Conservation (phyloP, 2,888 invertebrate species). For the Sesia bembeciformis region DNA sequence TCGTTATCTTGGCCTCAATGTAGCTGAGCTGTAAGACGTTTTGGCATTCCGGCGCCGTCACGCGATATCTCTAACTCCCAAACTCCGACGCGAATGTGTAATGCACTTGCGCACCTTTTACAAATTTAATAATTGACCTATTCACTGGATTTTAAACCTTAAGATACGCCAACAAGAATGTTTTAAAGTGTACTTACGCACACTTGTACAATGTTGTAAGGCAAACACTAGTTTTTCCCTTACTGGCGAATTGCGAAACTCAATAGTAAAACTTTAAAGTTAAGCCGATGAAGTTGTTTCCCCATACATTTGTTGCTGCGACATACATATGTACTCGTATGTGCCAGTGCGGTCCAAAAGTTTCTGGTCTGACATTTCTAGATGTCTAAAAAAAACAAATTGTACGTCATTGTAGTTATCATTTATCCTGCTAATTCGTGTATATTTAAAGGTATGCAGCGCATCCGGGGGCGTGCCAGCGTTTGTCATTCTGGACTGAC, state of each 20-base stretch:
- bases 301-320: background rate
- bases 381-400: too few species aligned
- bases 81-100: constrained; percentile 31
- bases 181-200: too few species aligned
- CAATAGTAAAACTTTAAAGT: constrained; percentile 11
- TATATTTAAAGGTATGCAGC: too few species aligned
- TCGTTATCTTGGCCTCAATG: background rate
- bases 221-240: background rate
- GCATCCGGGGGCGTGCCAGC: too few species aligned
- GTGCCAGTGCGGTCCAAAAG: too few species aligned
- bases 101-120: constrained; percentile 17
- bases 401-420: too few species aligned
- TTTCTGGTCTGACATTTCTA: too few species aligned
- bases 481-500: too few species aligned
- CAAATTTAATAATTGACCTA: background rate
- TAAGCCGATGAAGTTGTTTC: background rate
- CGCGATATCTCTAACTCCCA: constrained; percentile 27
- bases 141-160: background rate
- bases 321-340: too few species aligned
- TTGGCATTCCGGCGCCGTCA: constrained; percentile 30
- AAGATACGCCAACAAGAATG: background rate
- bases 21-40: constrained; percentile 1
- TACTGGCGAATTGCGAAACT: constrained; percentile 11
- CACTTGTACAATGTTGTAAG: constrained; percentile 4
- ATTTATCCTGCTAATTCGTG: too few species aligned